Percentiles rank a stretch among this genome's conserved stretches.
These are phyloP conservation scores for Cettia cetti DNA, from an alignment of 2,113 vertebrate species.

Conservation along the genomic window DNA sequence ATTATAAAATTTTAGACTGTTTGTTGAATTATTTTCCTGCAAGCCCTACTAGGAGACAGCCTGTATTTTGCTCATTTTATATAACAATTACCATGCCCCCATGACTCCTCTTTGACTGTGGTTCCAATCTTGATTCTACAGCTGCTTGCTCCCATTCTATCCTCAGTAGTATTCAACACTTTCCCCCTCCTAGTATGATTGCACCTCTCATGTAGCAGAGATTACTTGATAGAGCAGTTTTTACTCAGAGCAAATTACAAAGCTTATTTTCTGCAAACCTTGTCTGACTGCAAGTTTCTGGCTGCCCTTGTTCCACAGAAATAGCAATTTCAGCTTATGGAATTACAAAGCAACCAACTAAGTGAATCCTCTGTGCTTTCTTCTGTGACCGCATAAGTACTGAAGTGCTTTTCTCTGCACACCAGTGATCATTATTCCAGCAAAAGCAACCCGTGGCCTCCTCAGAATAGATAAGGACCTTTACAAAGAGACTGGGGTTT, in stretches of 20 bases:
- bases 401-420: background rate
- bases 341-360: slow-evolving; percentile 2
- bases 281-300: background rate
- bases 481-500: background rate
- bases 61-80: background rate
- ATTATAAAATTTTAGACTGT: background rate
- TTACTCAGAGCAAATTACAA: slow-evolving; percentile 8
- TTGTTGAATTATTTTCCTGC: background rate
- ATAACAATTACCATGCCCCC: background rate
- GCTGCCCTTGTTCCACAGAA: slow-evolving; percentile 1
- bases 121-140: background rate
- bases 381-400: background rate
- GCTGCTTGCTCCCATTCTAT: background rate
- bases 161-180: background rate
- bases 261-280: background rate
- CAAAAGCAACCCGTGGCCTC: background rate
- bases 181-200: background rate
- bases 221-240: background rate
- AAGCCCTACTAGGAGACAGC: background rate
- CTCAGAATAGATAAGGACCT: slow-evolving; percentile 15
- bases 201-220: background rate
- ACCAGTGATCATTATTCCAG: background rate
- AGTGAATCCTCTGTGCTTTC: slow-evolving; percentile 25
- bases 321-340: slow-evolving; percentile 17
- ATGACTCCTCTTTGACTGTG: background rate